Conservation (phyloP, 2,113 vertebrate species). For the Hemicordylus capensis region DNA sequence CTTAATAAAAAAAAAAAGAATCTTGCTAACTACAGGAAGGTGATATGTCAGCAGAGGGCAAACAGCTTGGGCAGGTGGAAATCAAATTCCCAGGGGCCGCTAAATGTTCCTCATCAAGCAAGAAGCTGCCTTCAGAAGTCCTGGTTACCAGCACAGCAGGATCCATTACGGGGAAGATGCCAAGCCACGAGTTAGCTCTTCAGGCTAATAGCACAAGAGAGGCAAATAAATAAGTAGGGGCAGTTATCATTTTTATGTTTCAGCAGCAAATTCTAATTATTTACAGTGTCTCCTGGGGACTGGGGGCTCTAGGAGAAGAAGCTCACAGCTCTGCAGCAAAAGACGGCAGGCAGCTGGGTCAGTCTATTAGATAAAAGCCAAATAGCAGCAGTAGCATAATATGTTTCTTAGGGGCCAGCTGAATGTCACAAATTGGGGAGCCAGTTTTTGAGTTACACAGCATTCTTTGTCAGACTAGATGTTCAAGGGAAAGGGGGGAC, state of each 20-base stretch:
- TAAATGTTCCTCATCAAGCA: constrained; percentile 25
- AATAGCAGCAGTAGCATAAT: not conserved
- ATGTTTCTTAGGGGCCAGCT: not conserved
- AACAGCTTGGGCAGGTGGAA: constrained; percentile 13
- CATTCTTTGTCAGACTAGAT: not conserved
- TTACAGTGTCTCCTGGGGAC: not conserved
- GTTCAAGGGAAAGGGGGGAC: not conserved
- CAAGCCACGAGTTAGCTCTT: constrained; percentile 47
- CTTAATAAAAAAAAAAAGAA: not conserved
- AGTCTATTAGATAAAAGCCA: not conserved
- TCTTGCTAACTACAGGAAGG: constrained; percentile 11
- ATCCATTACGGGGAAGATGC: constrained; percentile 39
- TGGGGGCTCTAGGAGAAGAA: constrained; percentile 12
- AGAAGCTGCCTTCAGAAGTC: constrained; percentile 39
- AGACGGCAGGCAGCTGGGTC: constrained; percentile 2
- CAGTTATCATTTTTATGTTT: constrained; percentile 31
- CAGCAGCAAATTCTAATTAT: constrained; percentile 24
- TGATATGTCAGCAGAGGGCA: constrained; percentile 12
- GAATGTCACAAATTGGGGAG: not conserved
- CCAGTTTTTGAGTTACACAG: not conserved
- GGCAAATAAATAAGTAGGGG: not conserved
- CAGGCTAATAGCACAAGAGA: constrained; percentile 23
- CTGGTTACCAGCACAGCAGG: constrained; percentile 33
- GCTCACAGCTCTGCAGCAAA: constrained; percentile 36
- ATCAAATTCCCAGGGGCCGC: constrained; percentile 37